These are phyloP conservation scores for Nymphicus hollandicus DNA, from an alignment of 2,113 vertebrate genomes.

Conservation along the genomic window DNA sequence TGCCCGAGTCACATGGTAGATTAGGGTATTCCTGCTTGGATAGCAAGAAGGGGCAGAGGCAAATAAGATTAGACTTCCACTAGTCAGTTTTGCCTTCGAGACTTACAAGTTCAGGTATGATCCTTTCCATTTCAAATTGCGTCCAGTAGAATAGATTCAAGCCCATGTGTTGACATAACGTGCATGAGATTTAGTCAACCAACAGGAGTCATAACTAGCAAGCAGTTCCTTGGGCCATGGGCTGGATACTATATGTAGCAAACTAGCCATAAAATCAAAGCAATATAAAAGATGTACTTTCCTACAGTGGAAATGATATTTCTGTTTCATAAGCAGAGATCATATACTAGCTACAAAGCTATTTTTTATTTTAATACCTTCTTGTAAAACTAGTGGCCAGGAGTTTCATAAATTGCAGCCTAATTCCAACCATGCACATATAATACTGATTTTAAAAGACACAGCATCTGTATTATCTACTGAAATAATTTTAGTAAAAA, in stretches of 20 bases:
- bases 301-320: conserved; percentile 1
- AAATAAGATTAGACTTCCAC: neutral
- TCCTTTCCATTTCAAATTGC: neutral
- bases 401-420: neutral
- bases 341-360: neutral
- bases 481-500: neutral
- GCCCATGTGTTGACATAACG: rapidly evolving
- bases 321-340: conserved; percentile 5
- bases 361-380: conserved; percentile 28
- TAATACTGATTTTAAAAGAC: neutral
- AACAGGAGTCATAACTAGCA: neutral
- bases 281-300: neutral
- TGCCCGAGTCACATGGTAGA: neutral
- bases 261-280: neutral
- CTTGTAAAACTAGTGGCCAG: neutral
- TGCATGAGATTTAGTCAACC: neutral
- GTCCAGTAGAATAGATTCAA: neutral
- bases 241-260: neutral
- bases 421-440: neutral
- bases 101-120: neutral
- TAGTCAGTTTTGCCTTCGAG: neutral
- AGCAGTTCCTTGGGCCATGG: neutral
- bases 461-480: neutral
- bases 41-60: neutral
- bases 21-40: neutral